A percentile compares a stretch with the other conserved stretches of the same genome.
phyloP scores from a whole-genome alignment of 2,888 invertebrate genomes.

The Ornithoptera priamus region DNA sequence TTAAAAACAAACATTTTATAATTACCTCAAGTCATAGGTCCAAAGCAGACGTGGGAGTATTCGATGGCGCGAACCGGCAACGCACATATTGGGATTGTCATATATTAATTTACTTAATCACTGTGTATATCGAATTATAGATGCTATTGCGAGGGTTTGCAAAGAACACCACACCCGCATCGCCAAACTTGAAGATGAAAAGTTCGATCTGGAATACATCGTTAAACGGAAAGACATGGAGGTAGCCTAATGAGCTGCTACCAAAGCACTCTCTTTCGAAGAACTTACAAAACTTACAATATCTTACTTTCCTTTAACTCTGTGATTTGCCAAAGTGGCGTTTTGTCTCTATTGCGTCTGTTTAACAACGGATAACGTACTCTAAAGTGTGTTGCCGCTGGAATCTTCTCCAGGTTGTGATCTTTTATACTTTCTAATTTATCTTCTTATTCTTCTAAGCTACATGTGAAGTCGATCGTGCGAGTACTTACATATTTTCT shows the following conservation, averaged over 20 bases:
- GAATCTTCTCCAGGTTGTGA: constrained; percentile 40
- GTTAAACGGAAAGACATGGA: constrained; percentile 99
- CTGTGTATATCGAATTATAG: constrained; percentile 81
- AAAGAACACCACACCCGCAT: constrained; percentile 95
- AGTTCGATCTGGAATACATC: constrained; percentile 99
- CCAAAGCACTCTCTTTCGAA: constrained; percentile 60
- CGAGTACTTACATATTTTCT: constrained; percentile 61
- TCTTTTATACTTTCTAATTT: constrained; percentile 61
- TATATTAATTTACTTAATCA: constrained; percentile 40
- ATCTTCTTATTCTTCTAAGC: constrained; percentile 64
- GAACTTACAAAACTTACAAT: constrained; percentile 71
- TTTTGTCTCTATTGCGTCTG: constrained; percentile 68
- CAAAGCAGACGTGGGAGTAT: neutral
- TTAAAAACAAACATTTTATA: neutral
- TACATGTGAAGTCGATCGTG: constrained; percentile 61
- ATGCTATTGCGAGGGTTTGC: constrained; percentile 86
- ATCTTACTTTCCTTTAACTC: constrained; percentile 64
- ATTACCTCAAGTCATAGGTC: neutral
- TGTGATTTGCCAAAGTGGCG: constrained; percentile 66
- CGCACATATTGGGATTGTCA: constrained; percentile 39
- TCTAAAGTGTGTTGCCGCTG: constrained; percentile 52
- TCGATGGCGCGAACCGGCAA: constrained; percentile 46
- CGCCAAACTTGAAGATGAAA: constrained; percentile 92
- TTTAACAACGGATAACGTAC: constrained; percentile 59
- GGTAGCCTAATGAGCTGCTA: constrained; percentile 84